Evolutionary conservation across 2,113 vertebrate genomes (phyloP).

Genomic region (Syrmaticus mikado): DNA sequence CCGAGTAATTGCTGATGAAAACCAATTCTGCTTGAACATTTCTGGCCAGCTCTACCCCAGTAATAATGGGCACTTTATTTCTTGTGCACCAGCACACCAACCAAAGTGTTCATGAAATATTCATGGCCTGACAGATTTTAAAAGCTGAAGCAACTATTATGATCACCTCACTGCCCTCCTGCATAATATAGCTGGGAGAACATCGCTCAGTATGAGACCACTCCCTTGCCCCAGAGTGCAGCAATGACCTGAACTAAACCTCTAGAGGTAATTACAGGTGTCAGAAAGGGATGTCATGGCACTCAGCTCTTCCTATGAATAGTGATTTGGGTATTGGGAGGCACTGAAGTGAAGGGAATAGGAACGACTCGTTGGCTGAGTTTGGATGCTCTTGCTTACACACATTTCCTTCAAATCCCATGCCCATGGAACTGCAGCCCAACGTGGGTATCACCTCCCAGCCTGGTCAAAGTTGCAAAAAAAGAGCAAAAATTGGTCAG

Average conservation of each 20-base stretch:
- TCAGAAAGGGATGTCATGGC: background rate
- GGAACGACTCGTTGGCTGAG: background rate
- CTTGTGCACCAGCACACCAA: background rate
- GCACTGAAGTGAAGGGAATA: background rate
- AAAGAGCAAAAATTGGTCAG: background rate
- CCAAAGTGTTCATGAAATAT: constrained; percentile 10
- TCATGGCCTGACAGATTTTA: constrained; percentile 3
- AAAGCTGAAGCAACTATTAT: constrained; percentile 23
- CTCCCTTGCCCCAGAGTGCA: accelerated
- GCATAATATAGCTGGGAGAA: background rate
- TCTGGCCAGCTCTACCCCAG: background rate
- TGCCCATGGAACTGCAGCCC: background rate
- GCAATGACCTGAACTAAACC: background rate
- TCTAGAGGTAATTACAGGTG: background rate
- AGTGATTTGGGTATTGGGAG: background rate
- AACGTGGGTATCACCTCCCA: background rate
- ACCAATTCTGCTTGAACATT: background rate
- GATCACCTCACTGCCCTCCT: background rate
- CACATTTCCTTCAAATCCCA: background rate
- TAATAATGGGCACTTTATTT: background rate
- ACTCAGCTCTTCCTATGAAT: background rate
- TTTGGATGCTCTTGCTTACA: background rate
- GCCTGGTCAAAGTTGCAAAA: background rate
- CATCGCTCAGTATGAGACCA: background rate
- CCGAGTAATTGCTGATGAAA: constrained; percentile 48